Evolutionary conservation across 2,888 invertebrate genomes (phyloP).

Genomic region (Cancer borealis): DNA sequence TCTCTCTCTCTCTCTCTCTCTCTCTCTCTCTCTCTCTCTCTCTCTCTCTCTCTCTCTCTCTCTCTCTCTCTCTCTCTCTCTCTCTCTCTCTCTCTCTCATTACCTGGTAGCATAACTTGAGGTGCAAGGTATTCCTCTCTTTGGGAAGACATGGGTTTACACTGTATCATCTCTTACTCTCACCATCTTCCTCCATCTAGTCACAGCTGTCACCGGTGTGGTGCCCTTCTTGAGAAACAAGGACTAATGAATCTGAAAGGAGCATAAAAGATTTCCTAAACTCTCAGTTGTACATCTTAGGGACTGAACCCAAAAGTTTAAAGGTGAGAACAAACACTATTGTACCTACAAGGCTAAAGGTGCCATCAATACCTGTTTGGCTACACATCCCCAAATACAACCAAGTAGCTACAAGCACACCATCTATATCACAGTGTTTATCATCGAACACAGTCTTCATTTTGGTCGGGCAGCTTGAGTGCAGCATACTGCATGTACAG

Average conservation of each 20-base stretch:
- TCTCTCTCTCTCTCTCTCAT: neutral
- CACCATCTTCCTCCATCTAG: neutral
- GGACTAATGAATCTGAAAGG: neutral
- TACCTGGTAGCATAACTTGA: neutral
- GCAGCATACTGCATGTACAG: slow-evolving; percentile 90
- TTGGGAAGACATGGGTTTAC: neutral
- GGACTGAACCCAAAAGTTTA: neutral
- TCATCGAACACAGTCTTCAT: neutral
- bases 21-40: slow-evolving; percentile 1
- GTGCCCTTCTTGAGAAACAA: neutral
- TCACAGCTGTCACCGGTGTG: neutral
- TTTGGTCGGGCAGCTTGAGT: slow-evolving; percentile 76
- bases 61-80: neutral
- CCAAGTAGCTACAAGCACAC: neutral
- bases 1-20: slow-evolving; percentile 1
- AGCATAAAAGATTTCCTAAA: neutral
- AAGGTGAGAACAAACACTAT: neutral
- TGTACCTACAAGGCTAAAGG: neutral
- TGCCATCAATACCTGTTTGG: neutral
- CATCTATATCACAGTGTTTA: neutral
- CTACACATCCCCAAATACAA: neutral
- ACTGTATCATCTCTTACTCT: neutral
- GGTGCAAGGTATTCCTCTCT: neutral
- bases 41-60: slow-evolving; percentile 1
- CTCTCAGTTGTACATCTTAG: neutral